Conservation (phyloP, 2,888 invertebrate species). For the Belgica antarctica region DNA sequence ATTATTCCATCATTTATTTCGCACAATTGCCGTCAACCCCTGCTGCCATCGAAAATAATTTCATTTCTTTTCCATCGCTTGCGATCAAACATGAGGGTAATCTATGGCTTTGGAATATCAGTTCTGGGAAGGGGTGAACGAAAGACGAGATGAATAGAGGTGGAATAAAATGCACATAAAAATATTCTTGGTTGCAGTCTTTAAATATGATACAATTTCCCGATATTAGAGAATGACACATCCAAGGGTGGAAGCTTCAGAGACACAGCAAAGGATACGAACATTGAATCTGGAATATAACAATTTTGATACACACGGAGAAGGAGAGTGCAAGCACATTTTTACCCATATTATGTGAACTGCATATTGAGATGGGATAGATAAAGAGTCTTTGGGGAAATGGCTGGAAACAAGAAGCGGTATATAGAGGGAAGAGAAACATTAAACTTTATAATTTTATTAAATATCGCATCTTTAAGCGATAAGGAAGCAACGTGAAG, state of each 20-base stretch:
- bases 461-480: constrained; percentile 21
- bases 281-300: constrained; percentile 12
- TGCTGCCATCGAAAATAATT: neutral
- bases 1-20: constrained; percentile 44
- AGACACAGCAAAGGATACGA: neutral
- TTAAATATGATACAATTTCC: constrained; percentile 25
- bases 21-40: constrained; percentile 39
- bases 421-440: constrained; percentile 8
- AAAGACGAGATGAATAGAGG: constrained; percentile 6
- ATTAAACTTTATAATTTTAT: constrained; percentile 36
- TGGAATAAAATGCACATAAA: constrained; percentile 23
- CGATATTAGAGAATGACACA: neutral
- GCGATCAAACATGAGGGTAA: constrained; percentile 25
- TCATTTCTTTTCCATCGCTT: constrained; percentile 2
- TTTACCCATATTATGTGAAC: neutral
- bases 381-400: constrained; percentile 29
- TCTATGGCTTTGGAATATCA: constrained; percentile 33
- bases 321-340: neutral
- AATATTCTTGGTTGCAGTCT: neutral
- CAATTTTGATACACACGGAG: constrained; percentile 20
- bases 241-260: neutral
- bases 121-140: neutral
- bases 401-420: neutral
- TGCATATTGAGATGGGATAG: constrained; percentile 12
- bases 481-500: neutral